These are phyloP conservation scores for Plemyria rubiginata DNA, from an alignment of 2,888 invertebrate species.

Conservation along the genomic window DNA sequence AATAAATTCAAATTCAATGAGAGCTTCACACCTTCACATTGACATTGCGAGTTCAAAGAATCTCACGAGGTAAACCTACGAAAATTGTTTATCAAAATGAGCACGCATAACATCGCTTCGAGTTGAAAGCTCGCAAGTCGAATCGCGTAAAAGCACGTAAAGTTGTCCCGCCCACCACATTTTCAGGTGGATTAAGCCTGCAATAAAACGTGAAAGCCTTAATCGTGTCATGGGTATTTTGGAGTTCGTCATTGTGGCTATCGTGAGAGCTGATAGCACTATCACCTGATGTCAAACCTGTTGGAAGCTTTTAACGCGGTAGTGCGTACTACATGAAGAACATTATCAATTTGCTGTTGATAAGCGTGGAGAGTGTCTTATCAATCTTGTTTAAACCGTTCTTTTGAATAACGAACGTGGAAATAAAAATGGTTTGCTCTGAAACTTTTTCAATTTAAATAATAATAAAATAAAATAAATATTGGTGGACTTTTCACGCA, in stretches of 20 bases:
- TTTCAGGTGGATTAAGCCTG: conserved; percentile 56
- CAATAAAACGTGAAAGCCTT: conserved; percentile 68
- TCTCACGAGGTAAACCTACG: conserved; percentile 11
- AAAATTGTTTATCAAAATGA: conserved; percentile 6
- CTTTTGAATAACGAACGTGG: not conserved
- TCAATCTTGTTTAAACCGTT: conserved; percentile 14
- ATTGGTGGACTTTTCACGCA: no score
- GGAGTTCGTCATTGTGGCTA: conserved; percentile 50
- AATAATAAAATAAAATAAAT: no score
- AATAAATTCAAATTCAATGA: not conserved
- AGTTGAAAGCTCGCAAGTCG: conserved; percentile 24
- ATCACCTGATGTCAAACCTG: conserved; percentile 47
- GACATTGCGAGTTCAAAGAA: conserved; percentile 30
- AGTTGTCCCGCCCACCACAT: conserved; percentile 54
- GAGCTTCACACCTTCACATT: conserved; percentile 20
- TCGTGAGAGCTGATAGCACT: conserved; percentile 56
- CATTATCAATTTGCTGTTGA: conserved; percentile 38
- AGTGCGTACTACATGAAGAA: conserved; percentile 29
- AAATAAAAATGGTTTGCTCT: not conserved
- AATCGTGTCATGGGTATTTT: conserved; percentile 69
- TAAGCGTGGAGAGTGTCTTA: conserved; percentile 16
- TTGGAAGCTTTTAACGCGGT: conserved; percentile 49
- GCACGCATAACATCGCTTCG: conserved; percentile 10
- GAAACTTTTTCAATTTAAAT: no score
- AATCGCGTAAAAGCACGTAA: conserved; percentile 35